Evolutionary conservation across 2,113 vertebrate genomes (phyloP).

Genomic region (Saguinus imperator): DNA sequence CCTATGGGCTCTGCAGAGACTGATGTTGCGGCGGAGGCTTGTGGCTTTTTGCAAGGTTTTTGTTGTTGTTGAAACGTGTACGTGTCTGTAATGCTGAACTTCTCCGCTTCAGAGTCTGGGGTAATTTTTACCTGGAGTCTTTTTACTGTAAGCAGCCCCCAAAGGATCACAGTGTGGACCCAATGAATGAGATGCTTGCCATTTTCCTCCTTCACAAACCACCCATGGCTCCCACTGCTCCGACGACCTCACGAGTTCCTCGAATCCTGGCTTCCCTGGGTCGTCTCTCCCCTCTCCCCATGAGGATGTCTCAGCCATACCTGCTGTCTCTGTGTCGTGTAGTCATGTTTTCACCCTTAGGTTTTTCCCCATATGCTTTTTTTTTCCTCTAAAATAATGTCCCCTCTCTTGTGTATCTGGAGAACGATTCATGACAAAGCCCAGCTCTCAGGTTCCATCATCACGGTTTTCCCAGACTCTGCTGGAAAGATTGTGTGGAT

Average conservation of each 20-base stretch:
- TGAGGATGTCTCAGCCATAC: not conserved
- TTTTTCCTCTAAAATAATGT: not conserved
- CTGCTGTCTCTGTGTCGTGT: not conserved
- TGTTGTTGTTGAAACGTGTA: not conserved
- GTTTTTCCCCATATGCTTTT: not conserved
- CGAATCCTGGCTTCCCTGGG: not conserved
- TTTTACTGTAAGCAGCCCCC: not conserved
- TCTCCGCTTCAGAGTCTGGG: not conserved
- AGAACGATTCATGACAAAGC: not conserved
- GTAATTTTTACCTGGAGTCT: not conserved
- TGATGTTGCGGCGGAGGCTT: too few species aligned
- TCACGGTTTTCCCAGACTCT: not conserved
- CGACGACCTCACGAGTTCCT: not conserved
- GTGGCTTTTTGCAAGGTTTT: not conserved
- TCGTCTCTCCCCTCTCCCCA: too few species aligned
- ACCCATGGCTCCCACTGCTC: not conserved
- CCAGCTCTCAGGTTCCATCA: not conserved
- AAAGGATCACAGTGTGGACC: not conserved
- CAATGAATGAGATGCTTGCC: not conserved
- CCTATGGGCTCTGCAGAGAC: not conserved
- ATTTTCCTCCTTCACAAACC: not conserved
- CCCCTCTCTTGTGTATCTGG: not conserved
- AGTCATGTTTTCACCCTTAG: not conserved
- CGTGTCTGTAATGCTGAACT: not conserved
- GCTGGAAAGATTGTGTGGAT: too few species aligned